Percentiles rank a stretch among this genome's conserved stretches.
Conservation (phyloP, 2,797 vertebrate species). For the Myotis planiceps region DNA sequence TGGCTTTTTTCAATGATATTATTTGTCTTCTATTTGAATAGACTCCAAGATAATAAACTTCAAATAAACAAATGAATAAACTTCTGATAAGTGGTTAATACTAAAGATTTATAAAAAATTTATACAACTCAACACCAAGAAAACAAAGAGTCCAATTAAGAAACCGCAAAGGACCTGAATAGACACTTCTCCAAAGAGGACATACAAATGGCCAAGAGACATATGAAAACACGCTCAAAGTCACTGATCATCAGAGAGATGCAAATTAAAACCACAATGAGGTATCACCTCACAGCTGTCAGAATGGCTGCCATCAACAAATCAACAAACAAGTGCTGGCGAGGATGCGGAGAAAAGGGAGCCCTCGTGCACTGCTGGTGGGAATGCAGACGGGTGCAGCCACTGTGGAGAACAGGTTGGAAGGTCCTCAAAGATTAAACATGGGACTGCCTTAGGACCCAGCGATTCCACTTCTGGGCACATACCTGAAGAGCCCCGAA, state of each 20-base stretch:
- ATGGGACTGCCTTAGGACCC: not conserved
- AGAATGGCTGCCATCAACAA: not conserved
- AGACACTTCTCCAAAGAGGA: not conserved
- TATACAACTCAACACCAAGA: not conserved
- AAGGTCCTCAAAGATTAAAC: not conserved
- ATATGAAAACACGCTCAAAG: not conserved
- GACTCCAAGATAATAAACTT: not conserved
- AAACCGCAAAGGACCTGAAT: not conserved
- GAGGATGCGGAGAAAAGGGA: not conserved
- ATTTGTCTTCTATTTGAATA: not conserved
- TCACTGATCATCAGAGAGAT: not conserved
- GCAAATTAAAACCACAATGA: not conserved
- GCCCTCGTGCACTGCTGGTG: not conserved
- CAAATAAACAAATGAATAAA: not conserved
- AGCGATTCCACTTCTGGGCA: not conserved
- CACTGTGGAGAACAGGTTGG: not conserved
- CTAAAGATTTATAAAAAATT: not conserved
- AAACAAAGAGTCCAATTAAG: not conserved
- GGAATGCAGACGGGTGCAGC: not conserved
- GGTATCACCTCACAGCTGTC: not conserved
- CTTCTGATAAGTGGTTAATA: not conserved
- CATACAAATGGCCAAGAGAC: not conserved
- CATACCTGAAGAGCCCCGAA: not conserved
- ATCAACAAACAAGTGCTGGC: not conserved
- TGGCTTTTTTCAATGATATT: not conserved